Evolutionary conservation across 1,140 invertebrate genomes (phyloP).

Genomic region (Drosophila murphyi): DNA sequence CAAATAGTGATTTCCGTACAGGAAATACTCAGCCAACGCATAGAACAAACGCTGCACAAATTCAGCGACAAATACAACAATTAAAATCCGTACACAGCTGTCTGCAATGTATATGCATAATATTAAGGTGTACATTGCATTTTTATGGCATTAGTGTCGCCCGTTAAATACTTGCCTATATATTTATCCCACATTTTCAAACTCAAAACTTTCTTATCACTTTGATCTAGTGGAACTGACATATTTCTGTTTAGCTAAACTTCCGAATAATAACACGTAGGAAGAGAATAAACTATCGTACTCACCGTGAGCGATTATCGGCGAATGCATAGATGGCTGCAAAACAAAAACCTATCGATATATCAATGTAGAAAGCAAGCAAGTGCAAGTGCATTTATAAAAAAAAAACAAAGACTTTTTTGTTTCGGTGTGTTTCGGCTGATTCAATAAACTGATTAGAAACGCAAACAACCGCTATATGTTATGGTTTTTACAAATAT

Average conservation of each 20-base stretch:
- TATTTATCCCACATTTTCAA: constrained; percentile 27
- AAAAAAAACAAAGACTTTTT: constrained; percentile 29
- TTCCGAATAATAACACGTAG: no score
- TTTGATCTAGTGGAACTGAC: constrained; percentile 5
- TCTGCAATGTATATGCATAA: constrained; percentile 24
- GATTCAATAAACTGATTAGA: background rate
- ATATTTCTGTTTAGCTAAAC: background rate
- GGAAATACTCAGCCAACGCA: constrained; percentile 32
- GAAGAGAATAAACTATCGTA: background rate
- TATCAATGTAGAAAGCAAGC: constrained; percentile 6
- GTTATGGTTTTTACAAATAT: background rate
- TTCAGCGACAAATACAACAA: constrained; percentile 44
- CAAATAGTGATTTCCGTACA: constrained; percentile 40
- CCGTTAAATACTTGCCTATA: constrained; percentile 7
- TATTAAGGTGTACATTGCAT: background rate
- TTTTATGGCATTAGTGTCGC: background rate
- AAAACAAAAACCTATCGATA: background rate
- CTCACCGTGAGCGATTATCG: background rate
- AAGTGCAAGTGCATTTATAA: constrained; percentile 45
- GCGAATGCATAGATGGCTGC: background rate
- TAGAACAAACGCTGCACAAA: constrained; percentile 32
- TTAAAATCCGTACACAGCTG: constrained; percentile 34
- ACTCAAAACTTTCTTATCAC: constrained; percentile 13
- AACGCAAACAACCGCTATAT: background rate
- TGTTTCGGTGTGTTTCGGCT: background rate